Evolutionary conservation across 2,888 invertebrate genomes (phyloP).

Genomic region (Rhorus exstirpatorius): DNA sequence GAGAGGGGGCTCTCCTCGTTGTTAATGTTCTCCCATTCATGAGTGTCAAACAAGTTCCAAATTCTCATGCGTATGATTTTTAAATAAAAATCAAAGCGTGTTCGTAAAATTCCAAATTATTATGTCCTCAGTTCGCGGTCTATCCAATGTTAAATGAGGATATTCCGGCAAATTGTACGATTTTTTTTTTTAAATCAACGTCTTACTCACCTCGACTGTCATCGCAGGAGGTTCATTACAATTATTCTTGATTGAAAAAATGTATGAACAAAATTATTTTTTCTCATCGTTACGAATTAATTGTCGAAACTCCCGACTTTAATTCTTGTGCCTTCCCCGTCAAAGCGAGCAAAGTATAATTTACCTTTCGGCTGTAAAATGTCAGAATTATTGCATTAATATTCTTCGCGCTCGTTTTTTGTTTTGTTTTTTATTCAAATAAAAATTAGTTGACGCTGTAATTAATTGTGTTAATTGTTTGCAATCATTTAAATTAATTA

Average conservation of each 20-base stretch:
- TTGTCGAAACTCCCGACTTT: not conserved
- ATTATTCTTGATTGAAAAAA: slow-evolving; percentile 30
- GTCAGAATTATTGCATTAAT: not conserved
- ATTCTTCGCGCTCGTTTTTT: not conserved
- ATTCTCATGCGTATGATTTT: slow-evolving; percentile 19
- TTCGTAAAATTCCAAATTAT: slow-evolving; percentile 56
- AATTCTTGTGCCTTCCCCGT: too few relatives aligned
- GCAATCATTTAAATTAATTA: slow-evolving; percentile 16
- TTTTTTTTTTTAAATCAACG: slow-evolving; percentile 1
- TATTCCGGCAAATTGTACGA: slow-evolving; percentile 59
- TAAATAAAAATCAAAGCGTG: slow-evolving; percentile 17
- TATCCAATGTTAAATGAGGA: slow-evolving; percentile 28
- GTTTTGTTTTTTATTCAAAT: too few relatives aligned
- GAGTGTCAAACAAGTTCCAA: too few relatives aligned
- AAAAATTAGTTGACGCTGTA: not conserved
- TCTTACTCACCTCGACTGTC: not conserved
- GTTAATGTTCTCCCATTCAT: too few relatives aligned
- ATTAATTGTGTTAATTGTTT: not conserved
- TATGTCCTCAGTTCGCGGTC: slow-evolving; percentile 35
- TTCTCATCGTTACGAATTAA: slow-evolving; percentile 6
- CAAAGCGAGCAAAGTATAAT: too few relatives aligned
- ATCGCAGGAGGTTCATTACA: not conserved
- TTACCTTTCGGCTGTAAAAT: not conserved
- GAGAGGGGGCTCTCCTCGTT: slow-evolving; percentile 49
- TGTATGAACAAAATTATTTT: slow-evolving; percentile 18